Percentiles rank a stretch among this genome's conserved stretches.
Evolutionary conservation across 1,140 invertebrate genomes (phyloP).

Genomic region (Ridgeia piscesae): DNA sequence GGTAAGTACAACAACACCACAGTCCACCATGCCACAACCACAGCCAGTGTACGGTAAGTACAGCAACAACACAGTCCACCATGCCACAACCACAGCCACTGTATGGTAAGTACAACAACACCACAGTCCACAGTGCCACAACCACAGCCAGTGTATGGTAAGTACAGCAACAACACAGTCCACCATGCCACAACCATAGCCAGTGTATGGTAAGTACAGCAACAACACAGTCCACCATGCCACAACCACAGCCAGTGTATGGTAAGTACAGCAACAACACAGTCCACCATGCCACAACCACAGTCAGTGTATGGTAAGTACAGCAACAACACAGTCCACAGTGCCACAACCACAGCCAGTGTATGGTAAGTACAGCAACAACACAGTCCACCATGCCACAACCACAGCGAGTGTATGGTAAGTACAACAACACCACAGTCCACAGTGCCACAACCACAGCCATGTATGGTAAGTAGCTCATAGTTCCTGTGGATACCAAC

Average conservation of each 20-base stretch:
- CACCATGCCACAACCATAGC: constrained; percentile 30
- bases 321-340: constrained; percentile 39
- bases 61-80: constrained; percentile 39
- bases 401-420: no score
- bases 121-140: constrained; percentile 35
- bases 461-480: no score
- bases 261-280: no score
- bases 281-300: constrained; percentile 31
- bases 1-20: constrained; percentile 45
- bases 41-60: no score
- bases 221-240: constrained; percentile 37
- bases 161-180: constrained; percentile 43
- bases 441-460: constrained; percentile 30
- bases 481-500: no score
- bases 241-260: no score
- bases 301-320: no score
- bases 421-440: constrained; percentile 43
- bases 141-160: no score
- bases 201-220: no score
- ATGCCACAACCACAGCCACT: constrained; percentile 34
- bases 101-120: no score
- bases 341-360: constrained; percentile 33
- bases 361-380: no score
- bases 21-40: constrained; percentile 31
- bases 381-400: constrained; percentile 35